Evolutionary conservation across 2,888 invertebrate genomes (phyloP).

Genomic region (Seira ritae): DNA sequence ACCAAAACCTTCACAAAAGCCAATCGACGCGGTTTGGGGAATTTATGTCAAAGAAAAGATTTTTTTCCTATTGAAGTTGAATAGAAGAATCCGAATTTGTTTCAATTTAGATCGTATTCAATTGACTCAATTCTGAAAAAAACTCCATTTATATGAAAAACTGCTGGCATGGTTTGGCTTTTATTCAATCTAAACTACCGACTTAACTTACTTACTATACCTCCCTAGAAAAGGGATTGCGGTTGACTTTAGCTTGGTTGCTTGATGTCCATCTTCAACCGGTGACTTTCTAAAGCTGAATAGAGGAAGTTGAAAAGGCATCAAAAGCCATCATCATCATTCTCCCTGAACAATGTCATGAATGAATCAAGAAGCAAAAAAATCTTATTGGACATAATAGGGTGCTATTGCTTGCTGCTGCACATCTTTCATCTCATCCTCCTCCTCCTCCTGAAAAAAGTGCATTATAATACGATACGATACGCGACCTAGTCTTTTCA

Average conservation of each 20-base stretch:
- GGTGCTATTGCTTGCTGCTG: too few species aligned
- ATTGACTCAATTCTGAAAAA: too few species aligned
- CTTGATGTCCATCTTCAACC: constrained; percentile 25
- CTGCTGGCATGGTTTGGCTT: not conserved
- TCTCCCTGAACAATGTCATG: constrained; percentile 12
- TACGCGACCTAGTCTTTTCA: not conserved
- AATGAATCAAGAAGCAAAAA: constrained; percentile 39
- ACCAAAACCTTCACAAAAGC: not conserved
- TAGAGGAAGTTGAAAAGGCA: constrained; percentile 47
- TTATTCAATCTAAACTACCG: not conserved
- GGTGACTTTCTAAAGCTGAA: constrained; percentile 27
- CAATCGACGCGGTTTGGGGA: not conserved
- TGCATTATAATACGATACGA: constrained; percentile 10
- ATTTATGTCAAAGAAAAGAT: not conserved
- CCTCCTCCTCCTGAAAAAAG: too few species aligned
- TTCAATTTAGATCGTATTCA: not conserved
- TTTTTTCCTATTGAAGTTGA: not conserved
- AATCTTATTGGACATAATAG: constrained; percentile 47
- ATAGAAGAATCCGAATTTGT: not conserved
- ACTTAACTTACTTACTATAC: constrained; percentile 29
- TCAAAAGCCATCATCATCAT: constrained; percentile 34
- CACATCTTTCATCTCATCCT: constrained; percentile 53
- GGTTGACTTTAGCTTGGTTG: too few species aligned
- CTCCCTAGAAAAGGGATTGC: constrained; percentile 32
- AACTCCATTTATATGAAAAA: not conserved